Percentiles rank a stretch among this genome's conserved stretches.
Conservation (phyloP, 2,888 invertebrate species). For the Scaptomyza reducta region DNA sequence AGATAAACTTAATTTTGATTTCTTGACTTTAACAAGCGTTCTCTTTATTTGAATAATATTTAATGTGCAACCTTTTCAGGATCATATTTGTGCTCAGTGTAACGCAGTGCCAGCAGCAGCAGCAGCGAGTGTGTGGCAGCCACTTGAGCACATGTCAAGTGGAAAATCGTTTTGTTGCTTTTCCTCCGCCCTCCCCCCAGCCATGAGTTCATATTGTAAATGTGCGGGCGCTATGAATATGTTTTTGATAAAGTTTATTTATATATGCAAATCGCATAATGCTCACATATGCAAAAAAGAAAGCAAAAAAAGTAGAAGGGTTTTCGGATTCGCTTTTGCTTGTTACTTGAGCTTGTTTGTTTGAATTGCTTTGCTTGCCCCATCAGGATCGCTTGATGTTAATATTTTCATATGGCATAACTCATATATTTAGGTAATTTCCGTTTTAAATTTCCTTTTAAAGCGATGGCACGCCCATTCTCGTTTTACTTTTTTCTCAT, state of each 20-base stretch:
- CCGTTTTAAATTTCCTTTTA: slow-evolving; percentile 64
- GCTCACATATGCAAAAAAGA: slow-evolving; percentile 31
- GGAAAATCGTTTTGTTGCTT: slow-evolving; percentile 75
- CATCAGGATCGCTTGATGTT: slow-evolving; percentile 5
- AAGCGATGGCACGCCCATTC: slow-evolving; percentile 21
- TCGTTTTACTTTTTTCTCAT: too few species aligned
- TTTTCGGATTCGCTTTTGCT: slow-evolving; percentile 9
- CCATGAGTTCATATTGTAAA: slow-evolving; percentile 28
- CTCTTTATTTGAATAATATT: too few species aligned
- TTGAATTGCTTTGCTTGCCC: slow-evolving; percentile 47
- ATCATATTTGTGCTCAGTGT: not conserved
- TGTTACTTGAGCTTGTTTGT: slow-evolving; percentile 15
- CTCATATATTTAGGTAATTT: slow-evolving; percentile 44
- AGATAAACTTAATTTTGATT: too few species aligned
- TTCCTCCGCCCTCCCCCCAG: slow-evolving; percentile 9
- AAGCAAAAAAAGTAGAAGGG: not conserved
- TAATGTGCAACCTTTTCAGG: too few species aligned
- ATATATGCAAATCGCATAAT: slow-evolving; percentile 70
- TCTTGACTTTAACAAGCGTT: too few species aligned
- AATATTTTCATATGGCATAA: slow-evolving; percentile 11
- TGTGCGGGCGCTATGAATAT: slow-evolving; percentile 65
- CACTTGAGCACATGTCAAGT: slow-evolving; percentile 78
- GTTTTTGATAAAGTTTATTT: slow-evolving; percentile 74
- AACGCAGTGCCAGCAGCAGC: slow-evolving; percentile 9
- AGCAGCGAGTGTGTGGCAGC: slow-evolving; percentile 51